Evolutionary conservation across 2,797 vertebrate genomes (phyloP), one percentile per base, ranked within the genome.

Genomic region (Ibycter americanus): DNA sequence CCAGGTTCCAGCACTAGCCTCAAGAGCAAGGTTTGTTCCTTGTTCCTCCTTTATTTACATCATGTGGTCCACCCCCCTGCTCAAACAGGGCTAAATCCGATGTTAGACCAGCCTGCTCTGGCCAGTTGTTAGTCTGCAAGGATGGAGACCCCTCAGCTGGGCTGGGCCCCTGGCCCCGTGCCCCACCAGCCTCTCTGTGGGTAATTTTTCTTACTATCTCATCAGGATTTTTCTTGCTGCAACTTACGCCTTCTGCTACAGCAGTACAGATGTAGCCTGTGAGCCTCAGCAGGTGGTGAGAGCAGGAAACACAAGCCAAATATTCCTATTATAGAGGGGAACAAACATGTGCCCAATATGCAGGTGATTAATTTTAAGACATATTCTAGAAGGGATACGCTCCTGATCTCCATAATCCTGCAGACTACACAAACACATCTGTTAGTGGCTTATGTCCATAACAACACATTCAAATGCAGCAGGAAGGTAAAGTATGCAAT

Each of bases 271-370:
- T 1, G 12, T 5, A 63, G 17, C 49, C 44, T 59, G 21, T 34
- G 34, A 25, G 36, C 8, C 26, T 63, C 58, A 76, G 54, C 56
- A 89, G 61, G 29, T 26, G 55, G 52, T 15, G 61, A 61, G 22
- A 62, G 34, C 42, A 89, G 26, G 49, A 51, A 51, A 79, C 7
- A 40, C 12, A 40, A 54, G 21, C 12, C 56, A 51, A 71, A 40
- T 26, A 63, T 12, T 82, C 54, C 61, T 34, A 2, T 40, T 25
- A 22, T 26, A 18, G 23, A 44, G 38, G 51, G 36, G 44, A 78
- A 66, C 15, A 34, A 31, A 29, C 1, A 5, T 0, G 1, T 14
- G 47, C 26, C 74, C 26, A 34, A 26, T 3, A 42, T 0, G 8
- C 14, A 14, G 0, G 5, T 11, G 17, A 49, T 52, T 14, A 10